These are phyloP conservation scores for Probaryconus sp. DNA, from an alignment of 1,140 invertebrate species.

Conservation along the genomic window DNA sequence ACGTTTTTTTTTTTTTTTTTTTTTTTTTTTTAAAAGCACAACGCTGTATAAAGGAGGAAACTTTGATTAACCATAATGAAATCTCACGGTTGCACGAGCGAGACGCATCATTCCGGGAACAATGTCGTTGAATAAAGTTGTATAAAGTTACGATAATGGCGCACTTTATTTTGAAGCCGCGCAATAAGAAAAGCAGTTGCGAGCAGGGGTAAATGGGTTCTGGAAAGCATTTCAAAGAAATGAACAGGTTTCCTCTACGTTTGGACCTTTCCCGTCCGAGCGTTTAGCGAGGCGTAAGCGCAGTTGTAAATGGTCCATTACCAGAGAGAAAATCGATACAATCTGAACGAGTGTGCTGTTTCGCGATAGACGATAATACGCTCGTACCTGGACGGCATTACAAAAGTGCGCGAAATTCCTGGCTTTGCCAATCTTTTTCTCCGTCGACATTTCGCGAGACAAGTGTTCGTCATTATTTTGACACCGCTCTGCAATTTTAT, in stretches of 20 bases:
- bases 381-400: background rate
- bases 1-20: too few species aligned
- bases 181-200: constrained; percentile 14
- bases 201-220: constrained; percentile 21
- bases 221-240: constrained; percentile 39
- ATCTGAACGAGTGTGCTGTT: constrained; percentile 44
- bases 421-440: too few species aligned
- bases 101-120: constrained; percentile 5
- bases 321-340: constrained; percentile 46
- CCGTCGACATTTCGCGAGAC: too few species aligned
- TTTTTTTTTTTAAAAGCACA: too few species aligned
- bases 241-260: constrained; percentile 32
- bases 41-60: too few species aligned
- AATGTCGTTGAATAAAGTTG: constrained; percentile 40
- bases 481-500: too few species aligned
- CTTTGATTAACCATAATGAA: constrained; percentile 8
- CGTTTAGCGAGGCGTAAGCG: constrained; percentile 41
- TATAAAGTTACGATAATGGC: constrained; percentile 35
- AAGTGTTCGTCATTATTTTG: too few species aligned
- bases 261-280: constrained; percentile 24
- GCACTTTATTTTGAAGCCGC: constrained; percentile 28
- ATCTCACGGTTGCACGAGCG: background rate
- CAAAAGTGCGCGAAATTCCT: background rate
- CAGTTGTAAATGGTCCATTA: constrained; percentile 49
- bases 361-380: constrained; percentile 32